phyloP scores from a whole-genome alignment of 2,113 vertebrate species.

The Sylvicapra grimmia region DNA sequence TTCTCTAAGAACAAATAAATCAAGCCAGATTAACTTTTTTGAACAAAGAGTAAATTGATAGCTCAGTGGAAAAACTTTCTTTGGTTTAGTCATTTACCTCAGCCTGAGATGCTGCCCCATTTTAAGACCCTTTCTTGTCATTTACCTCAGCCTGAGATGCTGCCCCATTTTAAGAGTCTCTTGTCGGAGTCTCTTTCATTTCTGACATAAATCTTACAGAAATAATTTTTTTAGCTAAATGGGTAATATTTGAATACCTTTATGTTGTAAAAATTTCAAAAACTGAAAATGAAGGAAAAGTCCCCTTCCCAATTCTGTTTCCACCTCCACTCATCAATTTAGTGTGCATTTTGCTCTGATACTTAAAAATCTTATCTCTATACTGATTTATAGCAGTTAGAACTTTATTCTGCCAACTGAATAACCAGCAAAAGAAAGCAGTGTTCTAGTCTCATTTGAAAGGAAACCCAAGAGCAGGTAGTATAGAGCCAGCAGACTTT shows the following conservation, averaged over 20 bases:
- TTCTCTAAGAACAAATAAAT: background rate
- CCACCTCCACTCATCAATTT: background rate
- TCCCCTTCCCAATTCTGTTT: background rate
- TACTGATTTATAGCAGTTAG: background rate
- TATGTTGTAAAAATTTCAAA: background rate
- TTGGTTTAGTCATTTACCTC: background rate
- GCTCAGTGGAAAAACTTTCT: background rate
- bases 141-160: background rate
- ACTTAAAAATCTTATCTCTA: background rate
- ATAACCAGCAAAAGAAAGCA: background rate
- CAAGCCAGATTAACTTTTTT: background rate
- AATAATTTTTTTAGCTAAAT: background rate
- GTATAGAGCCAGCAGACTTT: background rate
- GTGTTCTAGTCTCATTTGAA: background rate
- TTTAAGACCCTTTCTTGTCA: background rate
- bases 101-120: background rate
- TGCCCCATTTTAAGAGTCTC: background rate
- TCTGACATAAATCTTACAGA: background rate
- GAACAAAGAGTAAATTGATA: background rate
- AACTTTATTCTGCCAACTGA: background rate
- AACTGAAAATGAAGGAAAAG: background rate
- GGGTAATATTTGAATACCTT: background rate
- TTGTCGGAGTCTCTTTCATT: background rate
- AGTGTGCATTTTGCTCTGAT: background rate
- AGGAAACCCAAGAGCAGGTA: background rate